Evolutionary conservation across 2,797 vertebrate species (phyloP).

Genomic region (Eulemur coronatus): DNA sequence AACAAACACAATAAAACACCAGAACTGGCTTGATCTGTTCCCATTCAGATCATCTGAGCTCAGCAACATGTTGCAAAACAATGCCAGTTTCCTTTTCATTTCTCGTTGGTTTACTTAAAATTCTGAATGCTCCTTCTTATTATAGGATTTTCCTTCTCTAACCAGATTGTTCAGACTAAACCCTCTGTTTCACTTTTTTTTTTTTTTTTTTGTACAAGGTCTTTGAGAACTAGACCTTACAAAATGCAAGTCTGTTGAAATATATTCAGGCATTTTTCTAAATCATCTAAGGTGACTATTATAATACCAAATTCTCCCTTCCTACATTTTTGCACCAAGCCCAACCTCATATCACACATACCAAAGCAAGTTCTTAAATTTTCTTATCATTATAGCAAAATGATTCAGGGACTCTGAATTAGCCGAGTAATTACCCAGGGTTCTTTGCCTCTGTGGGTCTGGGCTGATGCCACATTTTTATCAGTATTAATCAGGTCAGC

Average conservation of each 20-base stretch:
- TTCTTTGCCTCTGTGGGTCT: neutral
- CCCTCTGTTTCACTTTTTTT: slow-evolving; percentile 11
- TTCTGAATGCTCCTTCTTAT: neutral
- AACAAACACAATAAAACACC: neutral
- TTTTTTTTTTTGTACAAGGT: slow-evolving; percentile 41
- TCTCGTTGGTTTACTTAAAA: slow-evolving; percentile 10
- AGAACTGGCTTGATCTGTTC: neutral
- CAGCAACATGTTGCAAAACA: neutral
- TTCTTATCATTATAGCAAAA: neutral
- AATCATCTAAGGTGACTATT: slow-evolving; percentile 11
- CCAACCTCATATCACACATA: slow-evolving; percentile 32
- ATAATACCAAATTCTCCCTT: neutral
- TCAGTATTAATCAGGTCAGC: neutral
- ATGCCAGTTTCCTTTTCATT: neutral
- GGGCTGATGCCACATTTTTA: neutral
- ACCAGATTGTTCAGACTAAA: slow-evolving; percentile 21
- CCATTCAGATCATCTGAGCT: neutral
- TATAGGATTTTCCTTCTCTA: neutral
- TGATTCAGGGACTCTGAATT: neutral
- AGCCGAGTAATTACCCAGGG: neutral
- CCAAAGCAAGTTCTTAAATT: slow-evolving; percentile 39
- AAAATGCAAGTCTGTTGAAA: neutral
- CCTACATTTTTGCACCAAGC: slow-evolving; percentile 1
- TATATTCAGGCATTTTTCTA: slow-evolving; percentile 20
- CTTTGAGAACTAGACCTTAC: slow-evolving; percentile 40